Percentiles rank a stretch among this genome's conserved stretches.
phyloP scores from a whole-genome alignment of 2,797 vertebrate genomes.

The Avahi laniger region DNA sequence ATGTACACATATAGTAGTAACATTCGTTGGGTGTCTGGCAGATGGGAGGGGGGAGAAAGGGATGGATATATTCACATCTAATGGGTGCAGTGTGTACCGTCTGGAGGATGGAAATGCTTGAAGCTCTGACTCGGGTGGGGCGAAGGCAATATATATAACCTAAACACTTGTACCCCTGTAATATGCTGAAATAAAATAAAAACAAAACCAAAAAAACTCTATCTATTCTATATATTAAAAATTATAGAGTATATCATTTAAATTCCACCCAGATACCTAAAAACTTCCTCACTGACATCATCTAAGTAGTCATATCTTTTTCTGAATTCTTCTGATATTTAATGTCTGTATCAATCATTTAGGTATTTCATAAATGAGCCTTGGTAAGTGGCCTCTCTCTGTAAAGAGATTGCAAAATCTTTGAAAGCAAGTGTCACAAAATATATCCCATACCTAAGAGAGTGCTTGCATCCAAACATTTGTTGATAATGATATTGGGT shows the following conservation, averaged over 20 bases:
- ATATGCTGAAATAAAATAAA: too few species aligned
- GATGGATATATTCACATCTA: too few species aligned
- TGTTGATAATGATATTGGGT: background rate
- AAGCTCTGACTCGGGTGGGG: too few species aligned
- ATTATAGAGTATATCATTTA: background rate
- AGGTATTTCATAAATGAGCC: background rate
- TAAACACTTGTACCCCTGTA: too few species aligned
- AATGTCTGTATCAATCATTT: background rate
- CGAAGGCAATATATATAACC: too few species aligned
- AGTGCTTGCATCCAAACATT: background rate
- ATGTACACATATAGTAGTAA: too few species aligned
- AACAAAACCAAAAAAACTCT: background rate
- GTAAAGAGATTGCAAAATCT: background rate
- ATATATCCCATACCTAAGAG: background rate
- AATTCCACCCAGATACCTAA: background rate
- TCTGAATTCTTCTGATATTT: background rate
- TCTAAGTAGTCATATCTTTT: background rate
- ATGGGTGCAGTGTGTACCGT: too few species aligned
- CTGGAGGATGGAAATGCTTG: too few species aligned
- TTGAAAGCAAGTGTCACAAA: background rate
- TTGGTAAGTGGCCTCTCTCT: background rate
- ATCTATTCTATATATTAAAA: background rate
- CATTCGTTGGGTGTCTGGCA: too few species aligned
- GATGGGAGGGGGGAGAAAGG: too few species aligned
- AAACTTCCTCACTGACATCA: background rate